phyloP scores from a whole-genome alignment of 2,113 vertebrate species.

The Typhlomys cinereus region DNA sequence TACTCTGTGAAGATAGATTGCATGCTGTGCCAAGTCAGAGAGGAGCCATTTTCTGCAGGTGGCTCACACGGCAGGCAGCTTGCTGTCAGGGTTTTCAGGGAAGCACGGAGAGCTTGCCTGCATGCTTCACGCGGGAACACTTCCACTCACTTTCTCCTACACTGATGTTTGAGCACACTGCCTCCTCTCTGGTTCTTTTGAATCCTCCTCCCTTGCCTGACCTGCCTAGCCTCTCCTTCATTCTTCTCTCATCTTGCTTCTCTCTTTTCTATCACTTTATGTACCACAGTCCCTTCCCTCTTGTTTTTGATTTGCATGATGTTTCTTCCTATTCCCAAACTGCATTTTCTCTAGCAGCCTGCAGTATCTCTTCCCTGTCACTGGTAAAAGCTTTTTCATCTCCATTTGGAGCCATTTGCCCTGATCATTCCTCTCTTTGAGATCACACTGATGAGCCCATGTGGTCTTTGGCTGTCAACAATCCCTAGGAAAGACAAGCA shows the following conservation, averaged over 20 bases:
- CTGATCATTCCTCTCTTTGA: constrained; percentile 61
- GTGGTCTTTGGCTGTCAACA: constrained; percentile 64
- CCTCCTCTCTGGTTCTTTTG: neutral
- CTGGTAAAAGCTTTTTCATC: constrained; percentile 73
- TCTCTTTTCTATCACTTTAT: neutral
- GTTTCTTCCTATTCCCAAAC: constrained; percentile 29
- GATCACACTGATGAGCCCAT: constrained; percentile 45
- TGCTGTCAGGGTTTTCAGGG: neutral
- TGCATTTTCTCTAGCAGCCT: constrained; percentile 54
- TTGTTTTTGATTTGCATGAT: constrained; percentile 59
- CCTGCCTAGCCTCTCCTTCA: neutral
- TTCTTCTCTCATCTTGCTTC: neutral
- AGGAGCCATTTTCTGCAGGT: neutral
- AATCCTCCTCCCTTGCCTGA: neutral
- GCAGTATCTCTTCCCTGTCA: constrained; percentile 52
- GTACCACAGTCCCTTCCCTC: neutral
- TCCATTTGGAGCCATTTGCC: constrained; percentile 69
- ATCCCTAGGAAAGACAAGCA: constrained; percentile 30
- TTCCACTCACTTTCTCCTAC: neutral
- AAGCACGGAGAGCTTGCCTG: neutral
- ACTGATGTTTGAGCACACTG: neutral
- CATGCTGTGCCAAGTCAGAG: neutral
- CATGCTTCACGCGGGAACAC: neutral
- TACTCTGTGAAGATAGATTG: neutral
- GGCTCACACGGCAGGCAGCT: neutral